Percentiles rank a stretch among this genome's conserved stretches.
Conservation (phyloP, 2,888 invertebrate genomes). For the Blomia tropicalis region DNA sequence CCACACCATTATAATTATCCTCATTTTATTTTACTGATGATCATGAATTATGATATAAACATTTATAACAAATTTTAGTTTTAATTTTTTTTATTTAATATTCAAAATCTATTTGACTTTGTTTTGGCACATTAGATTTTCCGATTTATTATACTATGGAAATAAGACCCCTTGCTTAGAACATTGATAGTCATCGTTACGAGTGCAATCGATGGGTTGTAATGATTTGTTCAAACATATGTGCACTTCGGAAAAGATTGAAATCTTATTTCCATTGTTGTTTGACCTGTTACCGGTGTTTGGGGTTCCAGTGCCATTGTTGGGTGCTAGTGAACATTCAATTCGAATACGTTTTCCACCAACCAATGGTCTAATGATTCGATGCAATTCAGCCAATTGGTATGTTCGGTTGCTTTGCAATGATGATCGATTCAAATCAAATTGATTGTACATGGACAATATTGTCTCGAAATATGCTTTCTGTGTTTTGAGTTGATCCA, state of each 20-base stretch:
- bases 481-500: background rate
- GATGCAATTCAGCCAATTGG: background rate
- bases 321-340: background rate
- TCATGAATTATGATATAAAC: background rate
- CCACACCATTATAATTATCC: too few relatives aligned
- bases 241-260: constrained; percentile 2
- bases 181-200: constrained; percentile 11
- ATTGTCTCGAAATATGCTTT: constrained; percentile 15
- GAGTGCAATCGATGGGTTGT: constrained; percentile 4
- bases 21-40: background rate
- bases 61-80: background rate
- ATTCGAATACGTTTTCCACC: background rate
- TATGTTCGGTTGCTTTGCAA: background rate
- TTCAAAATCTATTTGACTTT: too few relatives aligned
- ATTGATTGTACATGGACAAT: background rate
- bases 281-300: background rate
- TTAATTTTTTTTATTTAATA: too few relatives aligned
- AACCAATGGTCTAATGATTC: background rate
- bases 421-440: background rate
- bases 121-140: too few relatives aligned
- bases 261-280: background rate
- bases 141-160: too few relatives aligned
- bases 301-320: background rate
- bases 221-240: constrained; percentile 9
- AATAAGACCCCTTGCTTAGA: background rate